Conservation (phyloP, 2,113 vertebrate genomes). For the Aplodontia rufa region DNA sequence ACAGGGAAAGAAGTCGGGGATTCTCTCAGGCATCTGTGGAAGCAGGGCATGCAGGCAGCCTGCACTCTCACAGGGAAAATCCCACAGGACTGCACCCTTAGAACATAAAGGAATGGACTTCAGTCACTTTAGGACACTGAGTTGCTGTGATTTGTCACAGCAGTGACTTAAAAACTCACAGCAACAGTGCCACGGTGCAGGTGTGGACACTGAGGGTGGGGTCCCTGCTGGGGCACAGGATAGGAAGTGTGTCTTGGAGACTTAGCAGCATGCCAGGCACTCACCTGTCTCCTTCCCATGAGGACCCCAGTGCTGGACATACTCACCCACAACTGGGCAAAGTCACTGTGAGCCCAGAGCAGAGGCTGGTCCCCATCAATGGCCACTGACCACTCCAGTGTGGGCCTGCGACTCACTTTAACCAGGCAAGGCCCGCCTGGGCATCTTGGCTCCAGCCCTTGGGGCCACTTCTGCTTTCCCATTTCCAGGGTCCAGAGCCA, state of each 20-base stretch:
- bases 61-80: background rate
- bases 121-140: fast-evolving
- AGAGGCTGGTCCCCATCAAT: fast-evolving
- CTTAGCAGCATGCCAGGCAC: fast-evolving
- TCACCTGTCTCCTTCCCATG: no score
- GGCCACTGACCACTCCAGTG: fast-evolving
- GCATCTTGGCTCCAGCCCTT: background rate
- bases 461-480: background rate
- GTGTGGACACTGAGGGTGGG: fast-evolving
- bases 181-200: fast-evolving
- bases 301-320: no score
- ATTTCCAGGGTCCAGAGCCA: background rate
- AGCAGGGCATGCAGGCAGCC: fast-evolving
- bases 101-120: fast-evolving
- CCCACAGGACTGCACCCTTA: fast-evolving
- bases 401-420: no score
- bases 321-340: fast-evolving
- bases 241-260: no score
- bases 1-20: background rate
- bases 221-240: background rate
- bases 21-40: background rate
- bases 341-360: background rate
- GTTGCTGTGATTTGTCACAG: fast-evolving
- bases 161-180: no score
- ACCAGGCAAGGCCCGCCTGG: no score